Conservation (phyloP, 2,797 vertebrate species). For the Oryzias dopingdopingensis region DNA sequence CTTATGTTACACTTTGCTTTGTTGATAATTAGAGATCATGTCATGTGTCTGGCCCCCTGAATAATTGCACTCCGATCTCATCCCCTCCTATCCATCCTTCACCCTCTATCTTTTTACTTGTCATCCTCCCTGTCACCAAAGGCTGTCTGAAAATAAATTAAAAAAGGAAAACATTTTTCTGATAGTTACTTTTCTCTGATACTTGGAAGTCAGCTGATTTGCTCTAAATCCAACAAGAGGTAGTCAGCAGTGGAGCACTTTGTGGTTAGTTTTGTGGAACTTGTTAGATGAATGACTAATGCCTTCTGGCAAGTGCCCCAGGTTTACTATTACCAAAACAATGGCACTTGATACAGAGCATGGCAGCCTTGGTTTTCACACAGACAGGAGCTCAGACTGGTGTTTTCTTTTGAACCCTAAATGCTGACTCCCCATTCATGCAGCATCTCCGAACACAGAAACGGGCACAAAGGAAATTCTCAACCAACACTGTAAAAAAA, state of each 20-base stretch:
- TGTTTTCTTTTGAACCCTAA: conserved; percentile 68
- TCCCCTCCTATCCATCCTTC: conserved; percentile 63
- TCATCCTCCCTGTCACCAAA: conserved; percentile 24
- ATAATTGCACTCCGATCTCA: conserved; percentile 73
- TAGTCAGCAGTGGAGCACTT: conserved; percentile 69
- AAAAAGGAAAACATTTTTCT: conserved; percentile 54
- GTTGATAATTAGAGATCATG: conserved; percentile 79
- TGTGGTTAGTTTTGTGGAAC: conserved; percentile 74
- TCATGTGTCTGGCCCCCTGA: conserved; percentile 63
- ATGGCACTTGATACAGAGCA: conserved; percentile 70
- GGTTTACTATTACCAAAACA: conserved; percentile 78
- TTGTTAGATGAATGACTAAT: conserved; percentile 75
- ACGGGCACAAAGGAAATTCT: conserved; percentile 60
- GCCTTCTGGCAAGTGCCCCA: conserved; percentile 73
- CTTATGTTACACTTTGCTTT: conserved; percentile 73
- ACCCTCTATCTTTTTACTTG: conserved; percentile 51
- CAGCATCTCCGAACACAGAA: conserved; percentile 53
- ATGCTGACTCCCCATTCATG: conserved; percentile 67
- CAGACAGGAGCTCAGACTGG: conserved; percentile 59
- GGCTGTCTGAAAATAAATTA: conserved; percentile 2
- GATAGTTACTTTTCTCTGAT: conserved; percentile 45
- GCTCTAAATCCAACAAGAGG: conserved; percentile 70
- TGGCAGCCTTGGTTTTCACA: conserved; percentile 69
- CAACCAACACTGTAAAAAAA: conserved; percentile 54
- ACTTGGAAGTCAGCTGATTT: conserved; percentile 57